phyloP scores from a whole-genome alignment of 2,888 invertebrate species.

The Steromphala cineraria region DNA sequence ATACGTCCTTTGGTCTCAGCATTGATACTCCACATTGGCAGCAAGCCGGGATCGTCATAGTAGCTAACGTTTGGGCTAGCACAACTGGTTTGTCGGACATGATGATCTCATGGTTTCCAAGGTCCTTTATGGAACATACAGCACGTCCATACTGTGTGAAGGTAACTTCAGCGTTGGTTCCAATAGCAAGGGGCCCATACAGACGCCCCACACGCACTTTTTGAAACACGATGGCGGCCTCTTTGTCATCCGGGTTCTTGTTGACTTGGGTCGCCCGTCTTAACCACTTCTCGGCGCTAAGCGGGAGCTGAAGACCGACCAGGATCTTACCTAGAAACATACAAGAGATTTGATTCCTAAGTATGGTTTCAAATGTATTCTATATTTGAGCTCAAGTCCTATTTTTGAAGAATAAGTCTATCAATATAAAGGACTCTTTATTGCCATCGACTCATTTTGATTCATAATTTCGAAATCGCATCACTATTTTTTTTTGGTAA shows the following conservation, averaged over 20 bases:
- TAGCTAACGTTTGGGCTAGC: constrained; percentile 54
- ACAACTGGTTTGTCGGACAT: constrained; percentile 54
- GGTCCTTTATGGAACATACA: constrained; percentile 38
- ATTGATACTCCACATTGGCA: constrained; percentile 54
- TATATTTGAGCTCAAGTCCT: no score
- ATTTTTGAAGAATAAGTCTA: no score
- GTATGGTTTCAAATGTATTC: no score
- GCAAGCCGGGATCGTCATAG: constrained; percentile 48
- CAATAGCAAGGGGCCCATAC: constrained; percentile 47
- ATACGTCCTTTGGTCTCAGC: constrained; percentile 49
- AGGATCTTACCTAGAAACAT: constrained; percentile 46
- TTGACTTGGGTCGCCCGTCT: constrained; percentile 40
- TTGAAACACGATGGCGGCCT: constrained; percentile 50
- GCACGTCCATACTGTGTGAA: constrained; percentile 53
- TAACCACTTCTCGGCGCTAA: constrained; percentile 55
- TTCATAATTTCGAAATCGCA: no score
- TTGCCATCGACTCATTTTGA: no score
- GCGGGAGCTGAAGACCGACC: constrained; percentile 44
- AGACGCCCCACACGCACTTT: constrained; percentile 51
- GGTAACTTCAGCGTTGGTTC: constrained; percentile 40
- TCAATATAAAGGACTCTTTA: no score
- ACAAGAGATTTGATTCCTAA: no score
- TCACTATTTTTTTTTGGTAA: no score
- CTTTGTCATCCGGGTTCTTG: constrained; percentile 36
- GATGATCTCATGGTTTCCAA: constrained; percentile 43